These are phyloP conservation scores for Macrosoma leucophasiata DNA, from an alignment of 2,888 invertebrate genomes.

Conservation along the genomic window DNA sequence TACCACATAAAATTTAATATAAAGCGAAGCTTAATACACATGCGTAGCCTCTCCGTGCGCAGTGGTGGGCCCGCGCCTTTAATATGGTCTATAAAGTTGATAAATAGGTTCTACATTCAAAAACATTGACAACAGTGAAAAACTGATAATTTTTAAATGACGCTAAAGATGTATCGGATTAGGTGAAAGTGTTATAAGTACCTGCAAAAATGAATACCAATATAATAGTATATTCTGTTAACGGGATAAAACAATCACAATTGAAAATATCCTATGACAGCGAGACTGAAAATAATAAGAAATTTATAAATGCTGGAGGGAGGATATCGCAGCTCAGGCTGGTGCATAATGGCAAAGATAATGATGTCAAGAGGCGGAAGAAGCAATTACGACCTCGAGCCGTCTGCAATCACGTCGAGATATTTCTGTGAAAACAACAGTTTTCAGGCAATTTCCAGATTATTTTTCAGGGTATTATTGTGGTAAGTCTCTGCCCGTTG, in stretches of 20 bases:
- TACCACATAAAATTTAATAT: too few relatives aligned
- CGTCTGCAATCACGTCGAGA: conserved; percentile 35
- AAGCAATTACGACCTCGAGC: conserved; percentile 60
- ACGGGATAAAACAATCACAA: too few relatives aligned
- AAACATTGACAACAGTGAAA: too few relatives aligned
- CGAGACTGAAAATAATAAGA: conserved; percentile 9
- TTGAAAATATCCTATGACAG: too few relatives aligned
- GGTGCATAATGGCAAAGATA: conserved; percentile 65
- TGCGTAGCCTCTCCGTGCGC: too few relatives aligned
- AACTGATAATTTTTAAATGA: conserved; percentile 12
- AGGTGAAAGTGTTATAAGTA: conserved; percentile 7
- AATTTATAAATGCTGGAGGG: conserved; percentile 7
- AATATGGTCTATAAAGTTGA: too few relatives aligned
- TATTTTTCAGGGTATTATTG: conserved; percentile 44
- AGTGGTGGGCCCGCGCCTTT: too few relatives aligned
- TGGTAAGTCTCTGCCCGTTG: conserved; percentile 20
- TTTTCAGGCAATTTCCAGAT: conserved; percentile 43
- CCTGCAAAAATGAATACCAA: conserved; percentile 8
- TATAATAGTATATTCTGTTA: too few relatives aligned
- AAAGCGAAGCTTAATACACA: too few relatives aligned
- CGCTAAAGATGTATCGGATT: conserved; percentile 9
- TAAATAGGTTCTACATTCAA: too few relatives aligned
- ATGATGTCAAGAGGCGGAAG: conserved; percentile 66
- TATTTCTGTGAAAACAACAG: conserved; percentile 38
- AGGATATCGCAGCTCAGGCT: conserved; percentile 34